phyloP scores from a whole-genome alignment of 2,888 invertebrate species.

The Clanis bilineata region DNA sequence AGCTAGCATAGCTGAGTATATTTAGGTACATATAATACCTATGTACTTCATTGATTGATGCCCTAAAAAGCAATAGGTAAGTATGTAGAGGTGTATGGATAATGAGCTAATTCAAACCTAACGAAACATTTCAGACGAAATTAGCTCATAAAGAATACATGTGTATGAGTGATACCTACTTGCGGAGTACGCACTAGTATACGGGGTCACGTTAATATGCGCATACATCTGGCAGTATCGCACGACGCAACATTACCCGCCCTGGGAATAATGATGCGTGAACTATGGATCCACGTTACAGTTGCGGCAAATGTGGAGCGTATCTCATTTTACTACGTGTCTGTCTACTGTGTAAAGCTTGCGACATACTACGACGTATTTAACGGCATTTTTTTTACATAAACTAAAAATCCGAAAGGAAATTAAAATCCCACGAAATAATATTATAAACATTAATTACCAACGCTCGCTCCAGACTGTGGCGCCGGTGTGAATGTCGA shows the following conservation, averaged over 20 bases:
- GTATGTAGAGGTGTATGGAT: no score
- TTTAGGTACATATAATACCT: no score
- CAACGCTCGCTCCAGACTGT: no score
- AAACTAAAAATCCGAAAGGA: no score
- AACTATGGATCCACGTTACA: slow-evolving; percentile 31
- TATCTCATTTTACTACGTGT: not conserved
- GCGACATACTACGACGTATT: not conserved
- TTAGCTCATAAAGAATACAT: slow-evolving; percentile 16
- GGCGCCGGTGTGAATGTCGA: no score
- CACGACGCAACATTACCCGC: slow-evolving; percentile 39
- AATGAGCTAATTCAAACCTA: not conserved
- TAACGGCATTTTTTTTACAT: no score
- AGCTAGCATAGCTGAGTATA: no score
- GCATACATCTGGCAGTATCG: slow-evolving; percentile 33
- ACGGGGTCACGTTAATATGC: slow-evolving; percentile 36
- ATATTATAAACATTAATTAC: no score
- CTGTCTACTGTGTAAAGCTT: not conserved
- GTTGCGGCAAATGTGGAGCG: slow-evolving; percentile 23
- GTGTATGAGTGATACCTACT: slow-evolving; percentile 17
- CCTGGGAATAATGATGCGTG: slow-evolving; percentile 45
- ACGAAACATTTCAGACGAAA: not conserved
- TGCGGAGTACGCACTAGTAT: slow-evolving; percentile 22
- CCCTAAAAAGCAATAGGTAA: no score
- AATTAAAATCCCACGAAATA: no score
- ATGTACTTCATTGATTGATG: no score